phyloP scores from a whole-genome alignment of 2,797 vertebrate species.

The Aldrovandia affinis region DNA sequence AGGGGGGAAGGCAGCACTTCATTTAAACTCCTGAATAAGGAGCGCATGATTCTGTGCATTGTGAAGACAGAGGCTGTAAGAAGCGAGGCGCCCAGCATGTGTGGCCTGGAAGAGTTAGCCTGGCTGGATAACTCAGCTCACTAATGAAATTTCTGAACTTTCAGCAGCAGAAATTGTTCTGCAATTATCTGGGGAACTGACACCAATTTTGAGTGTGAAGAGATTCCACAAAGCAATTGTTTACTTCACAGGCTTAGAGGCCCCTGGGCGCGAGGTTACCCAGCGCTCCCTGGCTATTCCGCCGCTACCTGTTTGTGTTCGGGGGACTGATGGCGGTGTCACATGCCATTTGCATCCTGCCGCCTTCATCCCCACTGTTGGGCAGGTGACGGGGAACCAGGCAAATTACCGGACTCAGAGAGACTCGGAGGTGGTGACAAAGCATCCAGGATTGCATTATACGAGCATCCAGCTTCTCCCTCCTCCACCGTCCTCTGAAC shows the following conservation, averaged over 20 bases:
- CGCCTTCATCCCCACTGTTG: not conserved
- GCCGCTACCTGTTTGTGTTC: not conserved
- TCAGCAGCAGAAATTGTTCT: constrained; percentile 24
- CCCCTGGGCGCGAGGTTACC: constrained; percentile 18
- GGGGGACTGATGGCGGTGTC: constrained; percentile 13
- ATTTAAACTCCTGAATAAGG: too few species aligned
- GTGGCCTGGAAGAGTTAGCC: not conserved
- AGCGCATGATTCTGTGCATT: too few species aligned
- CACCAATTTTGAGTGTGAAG: constrained; percentile 48
- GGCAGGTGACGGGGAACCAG: not conserved
- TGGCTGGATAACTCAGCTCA: not conserved
- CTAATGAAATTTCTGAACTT: constrained; percentile 34
- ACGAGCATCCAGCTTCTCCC: too few species aligned
- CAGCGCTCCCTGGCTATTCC: not conserved
- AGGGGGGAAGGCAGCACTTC: too few species aligned
- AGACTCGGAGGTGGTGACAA: not conserved
- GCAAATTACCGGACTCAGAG: not conserved
- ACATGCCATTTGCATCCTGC: constrained; percentile 9
- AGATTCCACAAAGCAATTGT: constrained; percentile 41
- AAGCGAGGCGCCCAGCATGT: too few species aligned
- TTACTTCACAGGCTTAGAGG: constrained; percentile 54
- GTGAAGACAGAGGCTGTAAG: too few species aligned
- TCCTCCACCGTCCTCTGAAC: not conserved
- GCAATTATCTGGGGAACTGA: constrained; percentile 32
- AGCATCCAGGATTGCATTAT: not conserved